A percentile compares a stretch with the other conserved stretches of the same genome.
phyloP scores from a whole-genome alignment of 2,797 vertebrate genomes.

The Anomalospiza imberbis region DNA sequence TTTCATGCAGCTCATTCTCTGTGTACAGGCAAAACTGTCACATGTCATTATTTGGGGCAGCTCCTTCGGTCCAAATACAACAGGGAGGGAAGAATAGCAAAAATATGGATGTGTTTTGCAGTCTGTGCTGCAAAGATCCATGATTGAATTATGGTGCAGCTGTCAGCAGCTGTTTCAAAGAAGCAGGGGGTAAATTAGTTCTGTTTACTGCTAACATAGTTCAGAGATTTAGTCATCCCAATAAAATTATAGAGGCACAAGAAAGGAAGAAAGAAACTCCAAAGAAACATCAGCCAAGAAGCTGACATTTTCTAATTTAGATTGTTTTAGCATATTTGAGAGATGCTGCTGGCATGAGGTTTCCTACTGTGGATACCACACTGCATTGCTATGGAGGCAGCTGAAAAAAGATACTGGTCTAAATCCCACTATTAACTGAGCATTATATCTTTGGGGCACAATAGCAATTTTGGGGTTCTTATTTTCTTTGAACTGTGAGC shows the following conservation, averaged over 20 bases:
- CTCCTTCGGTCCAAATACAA: conserved; percentile 14
- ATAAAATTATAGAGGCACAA: conserved; percentile 79
- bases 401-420: background rate
- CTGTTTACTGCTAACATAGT: conserved; percentile 82
- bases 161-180: conserved; percentile 82
- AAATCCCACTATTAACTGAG: background rate
- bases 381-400: conserved; percentile 25
- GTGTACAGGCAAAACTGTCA: background rate
- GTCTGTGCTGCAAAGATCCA: conserved; percentile 57
- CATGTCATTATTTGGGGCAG: background rate
- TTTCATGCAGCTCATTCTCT: background rate
- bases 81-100: conserved; percentile 1
- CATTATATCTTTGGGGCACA: background rate
- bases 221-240: conserved; percentile 81
- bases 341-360: conserved; percentile 41
- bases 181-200: conserved; percentile 78
- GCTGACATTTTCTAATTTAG: conserved; percentile 49
- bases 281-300: conserved; percentile 36
- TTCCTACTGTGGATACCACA: background rate
- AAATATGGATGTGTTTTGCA: conserved; percentile 60
- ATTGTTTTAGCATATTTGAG: conserved; percentile 29
- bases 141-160: conserved; percentile 76
- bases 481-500: background rate
- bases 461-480: background rate
- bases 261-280: conserved; percentile 66